Percentiles rank a stretch among this genome's conserved stretches.
These are phyloP conservation scores for Chaetorhynchus papuensis DNA, from an alignment of 2,113 vertebrate genomes.

Conservation along the genomic window DNA sequence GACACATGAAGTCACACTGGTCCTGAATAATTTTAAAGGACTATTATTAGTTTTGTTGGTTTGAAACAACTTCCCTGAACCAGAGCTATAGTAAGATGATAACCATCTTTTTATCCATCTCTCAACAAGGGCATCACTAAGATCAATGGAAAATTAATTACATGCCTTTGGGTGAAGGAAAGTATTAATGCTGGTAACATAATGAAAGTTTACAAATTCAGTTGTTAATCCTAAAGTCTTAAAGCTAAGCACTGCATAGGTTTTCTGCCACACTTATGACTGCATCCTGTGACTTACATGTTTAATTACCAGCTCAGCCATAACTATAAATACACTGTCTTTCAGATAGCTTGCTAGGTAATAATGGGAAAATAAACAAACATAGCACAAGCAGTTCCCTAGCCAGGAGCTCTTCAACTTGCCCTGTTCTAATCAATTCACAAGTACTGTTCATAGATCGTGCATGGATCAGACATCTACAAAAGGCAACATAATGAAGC, in stretches of 20 bases:
- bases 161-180: background rate
- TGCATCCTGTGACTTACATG: background rate
- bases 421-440: background rate
- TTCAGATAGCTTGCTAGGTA: background rate
- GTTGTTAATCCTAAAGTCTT: background rate
- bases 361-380: background rate
- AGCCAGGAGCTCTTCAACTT: background rate
- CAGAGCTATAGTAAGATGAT: background rate
- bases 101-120: background rate
- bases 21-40: background rate
- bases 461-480: slow-evolving; percentile 1
- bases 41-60: background rate
- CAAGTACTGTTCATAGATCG: background rate
- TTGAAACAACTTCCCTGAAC: background rate
- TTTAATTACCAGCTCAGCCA: slow-evolving; percentile 7
- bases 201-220: background rate
- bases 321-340: background rate
- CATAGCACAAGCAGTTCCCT: background rate
- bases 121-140: background rate
- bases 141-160: background rate
- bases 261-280: background rate
- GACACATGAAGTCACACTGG: background rate
- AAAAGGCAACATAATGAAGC: slow-evolving; percentile 19
- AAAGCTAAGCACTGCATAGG: background rate
- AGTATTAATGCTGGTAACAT: background rate